Conservation (phyloP, 2,888 invertebrate species). For the Drosophila macrospina region DNA sequence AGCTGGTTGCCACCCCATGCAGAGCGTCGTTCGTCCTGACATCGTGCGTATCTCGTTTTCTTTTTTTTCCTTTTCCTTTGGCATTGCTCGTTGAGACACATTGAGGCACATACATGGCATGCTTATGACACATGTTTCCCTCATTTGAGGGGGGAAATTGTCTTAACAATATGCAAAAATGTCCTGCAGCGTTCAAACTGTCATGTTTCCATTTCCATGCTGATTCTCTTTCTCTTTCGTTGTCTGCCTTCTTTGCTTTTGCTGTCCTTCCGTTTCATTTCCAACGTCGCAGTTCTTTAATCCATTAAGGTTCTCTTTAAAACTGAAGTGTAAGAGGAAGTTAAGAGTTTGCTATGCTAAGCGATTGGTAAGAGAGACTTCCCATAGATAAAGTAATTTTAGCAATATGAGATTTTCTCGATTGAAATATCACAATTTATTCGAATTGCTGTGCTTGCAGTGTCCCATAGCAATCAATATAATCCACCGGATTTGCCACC, state of each 20-base stretch:
- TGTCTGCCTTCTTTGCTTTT: slow-evolving; percentile 11
- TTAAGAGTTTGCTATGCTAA: background rate
- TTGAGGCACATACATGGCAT: slow-evolving; percentile 1
- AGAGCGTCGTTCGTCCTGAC: slow-evolving; percentile 20
- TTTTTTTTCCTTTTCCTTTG: background rate
- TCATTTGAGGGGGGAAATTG: slow-evolving; percentile 25
- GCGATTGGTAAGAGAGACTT: no score
- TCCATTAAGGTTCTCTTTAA: slow-evolving; percentile 49
- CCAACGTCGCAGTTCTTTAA: slow-evolving; percentile 42
- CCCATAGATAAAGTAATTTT: no score
- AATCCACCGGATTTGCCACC: slow-evolving; percentile 93
- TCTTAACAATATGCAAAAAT: slow-evolving; percentile 46
- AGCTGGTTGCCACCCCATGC: slow-evolving; percentile 29
- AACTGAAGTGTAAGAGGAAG: slow-evolving; percentile 23
- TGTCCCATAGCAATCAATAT: slow-evolving; percentile 94
- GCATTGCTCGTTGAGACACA: slow-evolving; percentile 54
- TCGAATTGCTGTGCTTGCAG: slow-evolving; percentile 84
- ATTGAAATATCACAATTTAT: no score
- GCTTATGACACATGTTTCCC: slow-evolving; percentile 19
- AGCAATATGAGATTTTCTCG: no score
- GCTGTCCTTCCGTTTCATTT: slow-evolving; percentile 52
- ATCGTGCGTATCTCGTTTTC: slow-evolving; percentile 18
- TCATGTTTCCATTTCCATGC: slow-evolving; percentile 53
- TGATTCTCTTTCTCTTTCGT: slow-evolving; percentile 6
- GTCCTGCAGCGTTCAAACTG: slow-evolving; percentile 68